Evolutionary conservation across 1,140 invertebrate species (phyloP).

Genomic region (Protaetia brevitarsis): DNA sequence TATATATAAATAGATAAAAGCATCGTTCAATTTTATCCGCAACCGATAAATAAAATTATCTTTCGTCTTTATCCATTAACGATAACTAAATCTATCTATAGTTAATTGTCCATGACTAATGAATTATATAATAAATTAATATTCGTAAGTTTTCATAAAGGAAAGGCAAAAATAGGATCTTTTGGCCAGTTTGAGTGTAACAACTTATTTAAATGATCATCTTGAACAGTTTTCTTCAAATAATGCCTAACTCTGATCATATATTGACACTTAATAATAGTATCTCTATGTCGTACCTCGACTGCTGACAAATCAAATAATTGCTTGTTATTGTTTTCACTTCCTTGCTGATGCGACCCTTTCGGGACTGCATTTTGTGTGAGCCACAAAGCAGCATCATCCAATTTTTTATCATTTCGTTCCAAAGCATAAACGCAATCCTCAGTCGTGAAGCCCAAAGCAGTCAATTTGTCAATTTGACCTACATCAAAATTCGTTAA

Average conservation of each 20-base stretch:
- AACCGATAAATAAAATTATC: too few species aligned
- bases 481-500: conserved; percentile 28
- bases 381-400: conserved; percentile 82
- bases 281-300: conserved; percentile 38
- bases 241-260: too few species aligned
- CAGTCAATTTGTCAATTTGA: conserved; percentile 57
- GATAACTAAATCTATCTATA: too few species aligned
- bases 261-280: background rate
- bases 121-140: too few species aligned
- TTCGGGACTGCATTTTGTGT: conserved; percentile 61
- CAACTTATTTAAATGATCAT: too few species aligned
- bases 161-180: too few species aligned
- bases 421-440: conserved; percentile 72
- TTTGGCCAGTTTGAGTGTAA: too few species aligned
- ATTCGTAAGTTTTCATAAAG: too few species aligned
- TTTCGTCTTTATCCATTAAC: too few species aligned
- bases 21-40: background rate
- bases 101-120: too few species aligned
- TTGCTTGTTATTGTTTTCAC: background rate
- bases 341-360: conserved; percentile 9
- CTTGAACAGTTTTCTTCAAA: too few species aligned
- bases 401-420: conserved; percentile 64
- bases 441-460: conserved; percentile 67
- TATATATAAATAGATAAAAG: background rate
- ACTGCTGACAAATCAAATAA: conserved; percentile 35